phyloP scores from a whole-genome alignment of 2,888 invertebrate species.

The Acrocyrtus sp. region DNA sequence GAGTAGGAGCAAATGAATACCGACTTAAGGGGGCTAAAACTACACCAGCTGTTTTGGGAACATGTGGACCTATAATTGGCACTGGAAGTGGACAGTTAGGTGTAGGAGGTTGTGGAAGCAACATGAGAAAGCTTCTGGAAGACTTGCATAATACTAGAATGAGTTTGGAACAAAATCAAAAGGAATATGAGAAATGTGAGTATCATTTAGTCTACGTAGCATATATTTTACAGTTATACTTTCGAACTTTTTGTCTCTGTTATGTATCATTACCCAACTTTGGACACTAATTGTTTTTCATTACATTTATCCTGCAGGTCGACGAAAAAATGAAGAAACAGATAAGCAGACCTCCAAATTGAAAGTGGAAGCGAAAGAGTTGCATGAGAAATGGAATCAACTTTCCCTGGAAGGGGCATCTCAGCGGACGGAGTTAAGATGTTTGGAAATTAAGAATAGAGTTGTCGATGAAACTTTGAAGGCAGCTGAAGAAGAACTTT shows the following conservation, averaged over 20 bases:
- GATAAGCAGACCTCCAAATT: conserved; percentile 8
- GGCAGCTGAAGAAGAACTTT: conserved; percentile 6
- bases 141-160: conserved; percentile 13
- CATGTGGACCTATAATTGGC: too few species aligned
- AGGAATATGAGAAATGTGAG: conserved; percentile 2
- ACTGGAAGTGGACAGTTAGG: too few species aligned
- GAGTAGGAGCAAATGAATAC: too few species aligned
- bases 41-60: too few species aligned
- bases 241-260: too few species aligned
- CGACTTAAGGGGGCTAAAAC: too few species aligned
- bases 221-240: neutral
- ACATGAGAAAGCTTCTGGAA: conserved; percentile 23
- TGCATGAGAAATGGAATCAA: neutral
- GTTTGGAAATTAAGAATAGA: conserved; percentile 7
- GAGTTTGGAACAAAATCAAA: conserved; percentile 8
- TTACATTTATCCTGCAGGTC: conserved; percentile 26
- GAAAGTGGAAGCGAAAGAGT: neutral
- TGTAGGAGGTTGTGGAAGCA: too few species aligned
- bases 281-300: neutral
- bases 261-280: too few species aligned
- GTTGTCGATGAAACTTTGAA: neutral
- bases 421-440: conserved; percentile 7
- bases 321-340: neutral
- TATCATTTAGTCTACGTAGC: neutral
- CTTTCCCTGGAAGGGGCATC: conserved; percentile 1